phyloP scores from a whole-genome alignment of 2,113 vertebrate genomes.

The Hymenochirus boettgeri region DNA sequence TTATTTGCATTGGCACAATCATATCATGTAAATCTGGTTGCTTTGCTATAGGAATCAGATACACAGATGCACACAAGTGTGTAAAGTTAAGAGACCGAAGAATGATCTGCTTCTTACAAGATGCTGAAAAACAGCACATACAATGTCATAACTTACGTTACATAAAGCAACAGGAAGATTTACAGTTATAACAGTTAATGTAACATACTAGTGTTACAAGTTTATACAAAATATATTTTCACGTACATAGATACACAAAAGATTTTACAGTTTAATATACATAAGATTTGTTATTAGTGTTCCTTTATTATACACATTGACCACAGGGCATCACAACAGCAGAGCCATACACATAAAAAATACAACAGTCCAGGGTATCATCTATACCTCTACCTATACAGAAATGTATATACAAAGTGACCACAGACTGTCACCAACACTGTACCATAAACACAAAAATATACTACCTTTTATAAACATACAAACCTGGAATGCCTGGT shows the following conservation, averaged over 20 bases:
- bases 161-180: not conserved
- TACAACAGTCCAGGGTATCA: not conserved
- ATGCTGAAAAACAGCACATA: not conserved
- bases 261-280: not conserved
- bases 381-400: not conserved
- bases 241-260: not conserved
- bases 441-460: not conserved
- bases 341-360: not conserved
- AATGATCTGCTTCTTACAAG: too few species aligned
- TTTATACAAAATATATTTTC: not conserved
- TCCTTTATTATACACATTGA: not conserved
- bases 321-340: not conserved
- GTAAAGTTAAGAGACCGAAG: too few species aligned
- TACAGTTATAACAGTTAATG: not conserved
- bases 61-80: too few species aligned
- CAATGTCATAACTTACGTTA: not conserved
- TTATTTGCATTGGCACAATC: too few species aligned
- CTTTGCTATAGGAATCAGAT: too few species aligned
- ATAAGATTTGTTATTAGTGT: not conserved
- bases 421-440: not conserved
- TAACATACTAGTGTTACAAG: too few species aligned
- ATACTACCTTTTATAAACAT: not conserved
- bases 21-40: too few species aligned
- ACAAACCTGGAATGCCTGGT: not conserved
- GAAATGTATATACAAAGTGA: not conserved